phyloP scores from a whole-genome alignment of 2,113 vertebrate genomes.

The Mungos mungo region DNA sequence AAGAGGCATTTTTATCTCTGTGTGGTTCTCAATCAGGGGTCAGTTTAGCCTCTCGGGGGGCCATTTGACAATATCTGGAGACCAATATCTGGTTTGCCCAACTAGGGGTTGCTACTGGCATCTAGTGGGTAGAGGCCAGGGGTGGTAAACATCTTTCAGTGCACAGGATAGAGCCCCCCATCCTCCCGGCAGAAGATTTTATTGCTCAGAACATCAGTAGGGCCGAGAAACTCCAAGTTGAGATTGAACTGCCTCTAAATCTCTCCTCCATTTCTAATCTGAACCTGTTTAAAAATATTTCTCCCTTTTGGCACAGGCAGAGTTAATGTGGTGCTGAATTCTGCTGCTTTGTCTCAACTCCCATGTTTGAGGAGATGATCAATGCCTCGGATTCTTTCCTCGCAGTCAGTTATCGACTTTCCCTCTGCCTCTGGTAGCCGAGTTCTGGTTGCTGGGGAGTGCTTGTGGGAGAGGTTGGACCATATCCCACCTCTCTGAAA shows the following conservation, averaged over 20 bases:
- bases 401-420: constrained; percentile 88
- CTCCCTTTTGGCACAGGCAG: constrained; percentile 23
- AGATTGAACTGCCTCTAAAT: not conserved
- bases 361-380: constrained; percentile 84
- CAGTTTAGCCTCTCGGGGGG: not conserved
- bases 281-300: not conserved
- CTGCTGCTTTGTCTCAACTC: constrained; percentile 83
- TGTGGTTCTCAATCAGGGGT: not conserved
- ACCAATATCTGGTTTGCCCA: not conserved
- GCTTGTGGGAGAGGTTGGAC: constrained; percentile 33
- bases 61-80: not conserved
- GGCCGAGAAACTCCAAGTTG: not conserved
- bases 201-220: not conserved
- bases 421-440: constrained; percentile 79
- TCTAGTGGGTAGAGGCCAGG: not conserved
- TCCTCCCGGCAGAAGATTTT: not conserved
- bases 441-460: constrained; percentile 72
- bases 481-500: constrained; percentile 55
- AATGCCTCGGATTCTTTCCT: constrained; percentile 87
- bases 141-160: not conserved
- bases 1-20: not conserved
- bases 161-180: fast-evolving
- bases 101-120: fast-evolving
- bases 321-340: constrained; percentile 79
- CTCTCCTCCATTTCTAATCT: not conserved